These are phyloP conservation scores for Carassius gibelio DNA, from an alignment of 2,113 vertebrate genomes.

Conservation along the genomic window DNA sequence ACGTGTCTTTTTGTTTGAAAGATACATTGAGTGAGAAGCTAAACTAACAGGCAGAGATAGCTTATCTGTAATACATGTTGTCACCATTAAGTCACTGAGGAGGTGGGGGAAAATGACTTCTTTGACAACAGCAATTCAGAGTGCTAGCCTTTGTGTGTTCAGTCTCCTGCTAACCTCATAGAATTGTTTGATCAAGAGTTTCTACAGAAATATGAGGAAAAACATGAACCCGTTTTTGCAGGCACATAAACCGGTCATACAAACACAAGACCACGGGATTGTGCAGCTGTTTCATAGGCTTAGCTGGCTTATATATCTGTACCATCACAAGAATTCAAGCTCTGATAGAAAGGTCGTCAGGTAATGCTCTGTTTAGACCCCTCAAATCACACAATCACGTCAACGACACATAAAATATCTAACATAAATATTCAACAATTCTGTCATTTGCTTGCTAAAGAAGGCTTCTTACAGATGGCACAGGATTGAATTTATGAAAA, in stretches of 20 bases:
- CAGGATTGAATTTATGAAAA: slow-evolving; percentile 42
- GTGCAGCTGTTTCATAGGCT: background rate
- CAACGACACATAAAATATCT: background rate
- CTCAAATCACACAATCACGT: background rate
- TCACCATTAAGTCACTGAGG: background rate
- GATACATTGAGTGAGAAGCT: slow-evolving; percentile 19
- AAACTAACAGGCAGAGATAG: slow-evolving; percentile 7
- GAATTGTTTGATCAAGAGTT: background rate
- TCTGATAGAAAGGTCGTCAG: background rate
- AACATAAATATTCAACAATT: slow-evolving; percentile 41
- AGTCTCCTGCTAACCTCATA: background rate
- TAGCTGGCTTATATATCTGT: background rate
- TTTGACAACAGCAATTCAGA: slow-evolving; percentile 18
- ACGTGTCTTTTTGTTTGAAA: slow-evolving; percentile 9
- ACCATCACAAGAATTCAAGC: background rate
- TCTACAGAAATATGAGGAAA: background rate
- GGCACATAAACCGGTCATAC: background rate
- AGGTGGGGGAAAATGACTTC: background rate
- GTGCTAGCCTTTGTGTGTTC: background rate
- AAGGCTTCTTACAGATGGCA: background rate
- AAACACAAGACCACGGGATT: background rate
- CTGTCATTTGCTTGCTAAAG: slow-evolving; percentile 35
- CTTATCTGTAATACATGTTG: slow-evolving; percentile 33
- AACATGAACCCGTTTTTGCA: background rate
- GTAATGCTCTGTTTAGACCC: background rate